Conservation (phyloP, 2,888 invertebrate genomes). For the Diarsia rubi region DNA sequence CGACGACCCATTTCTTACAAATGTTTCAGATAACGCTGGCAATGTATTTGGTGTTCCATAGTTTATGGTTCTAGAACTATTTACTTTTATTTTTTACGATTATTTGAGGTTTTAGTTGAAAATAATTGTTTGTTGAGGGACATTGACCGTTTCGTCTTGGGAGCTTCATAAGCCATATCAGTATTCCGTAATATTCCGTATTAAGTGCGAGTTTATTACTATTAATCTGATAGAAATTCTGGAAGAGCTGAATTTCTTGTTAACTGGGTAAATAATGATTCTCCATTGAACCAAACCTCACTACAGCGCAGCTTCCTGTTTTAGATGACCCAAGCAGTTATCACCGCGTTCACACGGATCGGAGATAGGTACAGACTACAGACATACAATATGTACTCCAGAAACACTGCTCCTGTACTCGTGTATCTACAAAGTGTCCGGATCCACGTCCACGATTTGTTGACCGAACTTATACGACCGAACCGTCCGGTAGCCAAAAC, state of each 20-base stretch:
- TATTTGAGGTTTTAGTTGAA: slow-evolving; percentile 27
- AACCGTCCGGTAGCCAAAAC: neutral
- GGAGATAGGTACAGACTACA: neutral
- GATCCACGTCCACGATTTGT: neutral
- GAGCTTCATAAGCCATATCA: neutral
- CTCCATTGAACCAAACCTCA: neutral
- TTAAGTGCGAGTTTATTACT: neutral
- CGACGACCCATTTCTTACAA: slow-evolving; percentile 59
- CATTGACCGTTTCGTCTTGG: neutral
- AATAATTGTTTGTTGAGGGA: neutral
- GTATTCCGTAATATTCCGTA: too few relatives aligned
- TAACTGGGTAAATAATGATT: neutral
- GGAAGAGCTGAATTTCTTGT: neutral
- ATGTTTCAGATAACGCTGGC: slow-evolving; percentile 59
- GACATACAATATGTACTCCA: neutral
- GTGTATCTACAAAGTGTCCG: neutral
- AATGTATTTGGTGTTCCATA: slow-evolving; percentile 43
- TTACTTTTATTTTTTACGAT: slow-evolving; percentile 31
- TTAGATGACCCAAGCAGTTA: neutral
- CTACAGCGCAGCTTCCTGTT: neutral
- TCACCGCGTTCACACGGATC: neutral
- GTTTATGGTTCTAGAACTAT: slow-evolving; percentile 33
- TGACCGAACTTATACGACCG: neutral
- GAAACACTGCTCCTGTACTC: too few relatives aligned
- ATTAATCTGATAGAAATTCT: neutral